Evolutionary conservation across 2,797 vertebrate genomes (phyloP), one percentile per base, ranked within the genome.

Genomic region (Microctenopoma stevenorrisi): DNA sequence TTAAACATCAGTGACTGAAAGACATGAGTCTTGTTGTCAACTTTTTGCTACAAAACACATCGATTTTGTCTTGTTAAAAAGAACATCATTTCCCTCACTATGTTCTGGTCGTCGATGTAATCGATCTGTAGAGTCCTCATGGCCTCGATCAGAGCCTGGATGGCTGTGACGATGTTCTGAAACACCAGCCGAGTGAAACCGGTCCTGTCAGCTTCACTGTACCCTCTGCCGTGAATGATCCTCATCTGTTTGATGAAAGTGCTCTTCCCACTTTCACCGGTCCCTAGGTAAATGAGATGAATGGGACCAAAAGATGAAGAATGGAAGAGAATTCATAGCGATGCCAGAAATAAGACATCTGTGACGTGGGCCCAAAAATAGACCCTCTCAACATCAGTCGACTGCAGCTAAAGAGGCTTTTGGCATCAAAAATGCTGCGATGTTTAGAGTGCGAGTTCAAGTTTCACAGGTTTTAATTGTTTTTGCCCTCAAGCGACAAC

Each of bases 171-270:
- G 67, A 96, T 93, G 78, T 97, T 98, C 86, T 96, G 95, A 80
- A 93, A 94, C 82, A 97, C 92, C 54, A 96, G 74, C 60, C 90
- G 93, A 2, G 87, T 93, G 88, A 95, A 97, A 14, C 84, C 76
- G 60, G 81, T 94, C 71, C 84, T 93, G 47, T 98, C 96, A 13
- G 90, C 87, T 1, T 96, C 95, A 1, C 68, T 92, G 90, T 96
- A 98, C 50, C 96, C 96, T 0, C 83, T 85, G 7, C 96, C 96
- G 28, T 97, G 95, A 79, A 97, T 96, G 85, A 98, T 98, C 89
- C 96, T 94, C 95, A 97, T 97, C 89, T 98, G 96, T 83, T 97
- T 98, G 92, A 98, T 96, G 74, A 98, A 98, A 3, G 96, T 98
- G 87, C 96, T 97, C 83, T 98, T 98, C 43, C 96, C 96, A 78